Conservation (phyloP, 2,797 vertebrate species). For the Decapterus maruadsi region DNA sequence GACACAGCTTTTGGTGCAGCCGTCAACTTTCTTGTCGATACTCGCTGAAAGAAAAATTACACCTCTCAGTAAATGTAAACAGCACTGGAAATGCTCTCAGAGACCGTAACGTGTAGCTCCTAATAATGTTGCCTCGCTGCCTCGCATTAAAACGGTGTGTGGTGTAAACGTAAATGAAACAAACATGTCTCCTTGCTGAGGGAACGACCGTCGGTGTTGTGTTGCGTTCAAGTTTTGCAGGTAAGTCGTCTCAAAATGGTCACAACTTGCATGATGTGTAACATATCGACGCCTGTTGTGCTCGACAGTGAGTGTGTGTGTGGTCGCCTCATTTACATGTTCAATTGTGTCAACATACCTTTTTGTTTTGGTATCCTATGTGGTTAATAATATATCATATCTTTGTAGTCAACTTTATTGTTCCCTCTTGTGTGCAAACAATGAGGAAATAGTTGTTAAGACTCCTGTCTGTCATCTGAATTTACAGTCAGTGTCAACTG, state of each 20-base stretch:
- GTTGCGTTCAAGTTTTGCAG: constrained; percentile 38
- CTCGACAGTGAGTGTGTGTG: neutral
- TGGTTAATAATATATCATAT: neutral
- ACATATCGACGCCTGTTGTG: neutral
- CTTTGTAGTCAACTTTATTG: neutral
- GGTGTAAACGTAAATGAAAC: constrained; percentile 18
- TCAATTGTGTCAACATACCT: neutral
- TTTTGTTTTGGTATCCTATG: neutral
- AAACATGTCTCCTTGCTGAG: constrained; percentile 48
- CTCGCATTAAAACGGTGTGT: neutral
- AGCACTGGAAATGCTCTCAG: neutral
- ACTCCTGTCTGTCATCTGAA: neutral
- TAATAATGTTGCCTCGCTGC: neutral
- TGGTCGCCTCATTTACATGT: neutral
- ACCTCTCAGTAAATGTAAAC: neutral
- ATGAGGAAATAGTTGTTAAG: constrained; percentile 2
- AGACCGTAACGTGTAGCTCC: neutral
- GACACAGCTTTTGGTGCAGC: fast-evolving
- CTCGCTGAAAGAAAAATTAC: fast-evolving
- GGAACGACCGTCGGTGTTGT: neutral
- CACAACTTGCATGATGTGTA: neutral
- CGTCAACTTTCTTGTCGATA: neutral
- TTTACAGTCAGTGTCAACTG: neutral
- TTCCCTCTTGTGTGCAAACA: constrained; percentile 2
- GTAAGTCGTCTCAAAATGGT: constrained; percentile 32